Evolutionary conservation across 2,113 vertebrate genomes (phyloP).

Genomic region (Ranitomeya imitator): DNA sequence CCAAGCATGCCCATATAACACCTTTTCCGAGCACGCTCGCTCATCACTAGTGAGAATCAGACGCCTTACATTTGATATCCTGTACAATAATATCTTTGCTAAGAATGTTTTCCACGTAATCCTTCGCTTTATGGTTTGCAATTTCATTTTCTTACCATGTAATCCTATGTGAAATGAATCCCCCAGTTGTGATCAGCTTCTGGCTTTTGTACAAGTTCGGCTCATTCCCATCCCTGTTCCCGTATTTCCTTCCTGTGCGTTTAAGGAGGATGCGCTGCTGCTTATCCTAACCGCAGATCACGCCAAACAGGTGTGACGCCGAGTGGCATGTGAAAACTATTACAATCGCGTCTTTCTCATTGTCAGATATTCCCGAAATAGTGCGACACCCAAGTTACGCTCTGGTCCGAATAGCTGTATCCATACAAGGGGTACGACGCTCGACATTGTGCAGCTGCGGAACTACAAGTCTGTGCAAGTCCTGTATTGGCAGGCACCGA

Average conservation of each 20-base stretch:
- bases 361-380: constrained; percentile 34
- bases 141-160: constrained; percentile 33
- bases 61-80: not conserved
- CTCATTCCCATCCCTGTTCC: constrained; percentile 58
- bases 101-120: constrained; percentile 34
- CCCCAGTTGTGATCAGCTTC: constrained; percentile 51
- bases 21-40: no score
- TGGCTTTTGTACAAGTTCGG: constrained; percentile 43
- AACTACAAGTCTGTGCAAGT: constrained; percentile 11
- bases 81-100: constrained; percentile 16
- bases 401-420: not conserved
- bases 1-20: no score
- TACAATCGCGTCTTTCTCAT: constrained; percentile 9
- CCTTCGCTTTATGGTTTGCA: constrained; percentile 29
- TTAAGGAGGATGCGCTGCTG: constrained; percentile 66
- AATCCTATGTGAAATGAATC: constrained; percentile 50
- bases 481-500: not conserved
- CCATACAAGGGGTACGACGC: not conserved
- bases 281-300: constrained; percentile 64
- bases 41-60: not conserved
- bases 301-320: constrained; percentile 63
- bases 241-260: constrained; percentile 36
- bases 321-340: constrained; percentile 60
- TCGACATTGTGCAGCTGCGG: not conserved
- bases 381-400: not conserved